Percentiles rank a stretch among this genome's conserved stretches.
These are phyloP conservation scores for Chironomus riparius DNA, from an alignment of 2,888 invertebrate genomes.

Conservation along the genomic window DNA sequence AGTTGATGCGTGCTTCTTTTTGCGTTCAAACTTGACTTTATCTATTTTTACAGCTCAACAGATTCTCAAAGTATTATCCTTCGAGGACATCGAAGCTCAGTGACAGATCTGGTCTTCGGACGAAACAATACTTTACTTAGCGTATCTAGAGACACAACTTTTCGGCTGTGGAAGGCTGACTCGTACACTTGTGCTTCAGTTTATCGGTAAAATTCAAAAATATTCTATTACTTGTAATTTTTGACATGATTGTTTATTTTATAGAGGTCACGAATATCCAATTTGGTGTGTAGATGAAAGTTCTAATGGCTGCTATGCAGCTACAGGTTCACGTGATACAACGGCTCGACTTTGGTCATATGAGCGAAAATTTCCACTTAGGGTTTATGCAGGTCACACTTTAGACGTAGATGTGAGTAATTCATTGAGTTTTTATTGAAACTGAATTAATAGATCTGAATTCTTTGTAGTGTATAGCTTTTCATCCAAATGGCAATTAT, in stretches of 20 bases:
- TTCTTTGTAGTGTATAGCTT: conserved; percentile 46
- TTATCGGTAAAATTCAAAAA: conserved; percentile 47
- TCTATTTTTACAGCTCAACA: conserved; percentile 40
- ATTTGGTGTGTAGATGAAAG: conserved; percentile 79
- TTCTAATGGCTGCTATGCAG: conserved; percentile 66
- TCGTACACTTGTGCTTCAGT: conserved; percentile 59
- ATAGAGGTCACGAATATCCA: conserved; percentile 76
- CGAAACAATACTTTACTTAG: conserved; percentile 53
- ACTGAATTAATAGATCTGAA: too few species aligned
- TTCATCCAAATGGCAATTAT: conserved; percentile 88
- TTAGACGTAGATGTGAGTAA: conserved; percentile 73
- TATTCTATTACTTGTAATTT: neutral
- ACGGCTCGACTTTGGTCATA: conserved; percentile 75
- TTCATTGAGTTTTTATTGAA: neutral
- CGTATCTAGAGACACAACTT: conserved; percentile 65
- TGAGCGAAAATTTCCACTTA: conserved; percentile 70
- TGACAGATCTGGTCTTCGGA: conserved; percentile 51
- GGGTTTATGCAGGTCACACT: conserved; percentile 81
- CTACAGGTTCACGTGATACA: conserved; percentile 81
- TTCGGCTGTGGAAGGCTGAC: conserved; percentile 66
- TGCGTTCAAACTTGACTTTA: neutral
- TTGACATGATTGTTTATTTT: conserved; percentile 28
- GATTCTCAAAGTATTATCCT: conserved; percentile 53
- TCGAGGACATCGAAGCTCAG: conserved; percentile 65
- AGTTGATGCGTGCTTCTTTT: conserved; percentile 26